Base-by-base conservation (phyloP, 1,140 invertebrate species). In the Calliphora vicina region DNA sequence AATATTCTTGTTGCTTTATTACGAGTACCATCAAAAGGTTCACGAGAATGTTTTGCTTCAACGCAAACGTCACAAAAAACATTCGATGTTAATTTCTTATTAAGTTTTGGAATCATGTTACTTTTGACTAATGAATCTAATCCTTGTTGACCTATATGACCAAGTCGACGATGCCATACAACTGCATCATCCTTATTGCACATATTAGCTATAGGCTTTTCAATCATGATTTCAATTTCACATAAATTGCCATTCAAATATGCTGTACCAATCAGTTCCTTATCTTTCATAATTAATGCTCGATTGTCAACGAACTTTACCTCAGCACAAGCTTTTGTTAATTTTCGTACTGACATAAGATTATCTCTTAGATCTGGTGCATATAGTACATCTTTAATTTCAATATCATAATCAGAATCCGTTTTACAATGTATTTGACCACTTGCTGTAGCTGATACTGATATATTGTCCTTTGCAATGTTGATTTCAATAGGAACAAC, bases 1-100 rank as follows among this genome's bases (percentile, higher is more conserved):
- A 87, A 81, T 74, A 42, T 8, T 25, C 82, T 15, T n/a, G 43
- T 84, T 72, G 61, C 12, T 81, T 50, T 81, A 43, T 27, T n/a
- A 5, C 45, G 45, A 50, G 42, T 81, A 50, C 42, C 42, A 57
- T 81, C 20, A 81, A 45, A 50, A 12, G 80, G 42, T 20, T 23
- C 42, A 35, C 35, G 9, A n/a, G 6, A 81, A n/a, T 50, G 80
- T 25, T 81, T 50, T 1, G 26, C 42, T 50, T 81, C n/a, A n/a
- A n/a, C n/a, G n/a, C n/a, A n/a, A n/a, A n/a, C n/a, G n/a, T n/a
- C n/a, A n/a, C n/a, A n/a, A n/a, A n/a, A n/a, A n/a, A n/a, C n/a
- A n/a, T n/a, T n/a, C n/a, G n/a, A n/a, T n/a, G n/a, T n/a, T n/a
- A n/a, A n/a, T 35, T 35, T 35, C 2, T 72, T 26, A 1, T 72